Evolutionary conservation across 2,113 vertebrate species (phyloP), one percentile per base, ranked within the genome.

Genomic region (Poeciliopsis prolifica): DNA sequence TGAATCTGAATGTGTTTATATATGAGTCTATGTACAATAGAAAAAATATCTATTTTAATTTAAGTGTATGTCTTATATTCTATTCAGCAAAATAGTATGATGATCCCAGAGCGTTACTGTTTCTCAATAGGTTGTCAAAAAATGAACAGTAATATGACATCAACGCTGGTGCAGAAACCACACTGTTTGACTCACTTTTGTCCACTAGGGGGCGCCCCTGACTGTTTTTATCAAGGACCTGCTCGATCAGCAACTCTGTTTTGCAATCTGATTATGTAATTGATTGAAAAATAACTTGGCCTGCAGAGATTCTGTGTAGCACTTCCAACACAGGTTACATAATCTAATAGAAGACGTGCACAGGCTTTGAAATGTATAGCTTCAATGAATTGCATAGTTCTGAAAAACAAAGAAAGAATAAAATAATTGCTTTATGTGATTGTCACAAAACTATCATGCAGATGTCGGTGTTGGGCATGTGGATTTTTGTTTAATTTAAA

Each of bases 121-220:
- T 37, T 51, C 8, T 8, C 2, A 51, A 51, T 22, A 24, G 48
- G 19, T 51, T 7, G 8, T 51, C 6, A 8, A 51, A 9, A 8
- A 42, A 42, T 15, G 4, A 42, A 5, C 40, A 42, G 4, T 58
- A 58, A 54, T 1, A n/a, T 22, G 6, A n/a, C 51, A 58, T 24
- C 5, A 58, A 51, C 2, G 48, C 22, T 24, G 22, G 9, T 24
- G 22, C 6, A 54, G 19, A 54, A 5, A 42, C 40, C 40, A 42
- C 44, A 48, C 44, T 48, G 4, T 54, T 24, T 24, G 48, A 51
- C 48, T 5, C 44, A 7, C 5, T 51, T 65, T 1, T 65, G 28
- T 75, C 87, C 91, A 81, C 84, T 60, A 85, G 92, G 79, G 79
- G 0, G 81, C 65, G 5, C 74, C 77, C 67, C 9, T 48, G 5